A percentile compares a stretch with the other conserved stretches of the same genome.
phyloP scores from a whole-genome alignment of 1,140 invertebrate species.

The Riptortus pedestris region DNA sequence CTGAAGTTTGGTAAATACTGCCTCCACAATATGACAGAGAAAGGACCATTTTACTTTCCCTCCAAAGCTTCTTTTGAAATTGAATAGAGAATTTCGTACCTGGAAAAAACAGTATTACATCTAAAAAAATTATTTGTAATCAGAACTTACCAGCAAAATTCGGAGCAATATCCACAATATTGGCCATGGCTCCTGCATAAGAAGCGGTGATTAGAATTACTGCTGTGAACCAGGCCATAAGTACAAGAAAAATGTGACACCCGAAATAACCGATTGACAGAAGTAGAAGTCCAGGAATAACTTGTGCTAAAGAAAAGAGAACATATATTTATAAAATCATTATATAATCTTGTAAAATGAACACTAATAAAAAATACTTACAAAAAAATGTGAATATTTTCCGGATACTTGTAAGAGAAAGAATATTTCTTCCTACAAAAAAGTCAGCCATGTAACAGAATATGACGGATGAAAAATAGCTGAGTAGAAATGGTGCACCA shows the following conservation, averaged over 20 bases:
- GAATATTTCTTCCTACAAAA: constrained; percentile 45
- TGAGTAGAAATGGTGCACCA: constrained; percentile 56
- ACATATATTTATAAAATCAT: not conserved
- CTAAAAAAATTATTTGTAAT: no score
- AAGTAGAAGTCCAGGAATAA: constrained; percentile 55
- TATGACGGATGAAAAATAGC: constrained; percentile 55
- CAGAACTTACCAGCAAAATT: constrained; percentile 50
- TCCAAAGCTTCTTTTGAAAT: no score
- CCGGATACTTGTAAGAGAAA: constrained; percentile 51
- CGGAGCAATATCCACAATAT: constrained; percentile 60
- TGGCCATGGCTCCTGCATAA: constrained; percentile 66
- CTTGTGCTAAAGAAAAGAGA: constrained; percentile 43
- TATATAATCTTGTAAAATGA: not conserved
- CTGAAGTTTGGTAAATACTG: no score
- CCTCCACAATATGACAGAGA: no score
- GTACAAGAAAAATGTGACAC: constrained; percentile 46
- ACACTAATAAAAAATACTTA: constrained; percentile 35
- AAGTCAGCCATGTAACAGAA: constrained; percentile 59
- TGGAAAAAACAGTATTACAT: no score
- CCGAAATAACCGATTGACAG: constrained; percentile 54
- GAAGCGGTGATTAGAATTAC: constrained; percentile 60
- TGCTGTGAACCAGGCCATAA: constrained; percentile 55
- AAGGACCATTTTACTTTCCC: no score
- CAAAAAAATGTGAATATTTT: constrained; percentile 55
- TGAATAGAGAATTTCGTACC: no score